Evolutionary conservation across 23 tunicate species (phyloP).

Genomic region (Clavelina lepadiformis): DNA sequence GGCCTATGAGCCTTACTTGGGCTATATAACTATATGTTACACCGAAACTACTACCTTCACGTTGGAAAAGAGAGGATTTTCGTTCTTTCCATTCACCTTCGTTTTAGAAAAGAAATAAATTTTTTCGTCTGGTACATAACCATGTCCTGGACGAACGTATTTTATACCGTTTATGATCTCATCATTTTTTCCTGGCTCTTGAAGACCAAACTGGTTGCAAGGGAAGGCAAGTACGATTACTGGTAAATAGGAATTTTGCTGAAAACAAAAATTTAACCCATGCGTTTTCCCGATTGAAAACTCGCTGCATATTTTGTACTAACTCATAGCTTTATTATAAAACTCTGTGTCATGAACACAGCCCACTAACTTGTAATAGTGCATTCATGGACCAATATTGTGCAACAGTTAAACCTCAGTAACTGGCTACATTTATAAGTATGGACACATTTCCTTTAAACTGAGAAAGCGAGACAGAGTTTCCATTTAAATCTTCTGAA

Average conservation of each 20-base stretch:
- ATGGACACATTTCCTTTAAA: constrained; percentile 48
- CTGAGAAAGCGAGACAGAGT: constrained; percentile 24
- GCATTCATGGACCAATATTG: constrained; percentile 61
- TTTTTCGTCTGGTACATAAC: constrained; percentile 39
- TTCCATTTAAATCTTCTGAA: constrained; percentile 17
- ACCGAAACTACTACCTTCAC: too few relatives aligned
- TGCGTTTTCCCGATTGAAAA: too few relatives aligned
- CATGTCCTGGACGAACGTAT: constrained; percentile 63
- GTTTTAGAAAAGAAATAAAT: constrained; percentile 40
- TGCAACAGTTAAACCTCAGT: constrained; percentile 48
- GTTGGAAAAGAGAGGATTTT: constrained; percentile 26
- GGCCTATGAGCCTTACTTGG: too few relatives aligned
- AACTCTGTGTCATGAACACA: too few relatives aligned
- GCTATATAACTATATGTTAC: too few relatives aligned
- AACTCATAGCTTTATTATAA: too few relatives aligned
- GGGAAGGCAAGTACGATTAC: constrained; percentile 46
- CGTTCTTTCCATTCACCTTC: constrained; percentile 37
- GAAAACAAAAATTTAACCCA: too few relatives aligned
- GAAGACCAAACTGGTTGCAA: constrained; percentile 53
- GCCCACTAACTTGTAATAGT: too few relatives aligned
- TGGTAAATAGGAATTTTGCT: too few relatives aligned
- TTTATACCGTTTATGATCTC: constrained; percentile 46
- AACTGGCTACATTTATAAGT: constrained; percentile 60
- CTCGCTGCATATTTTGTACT: too few relatives aligned
- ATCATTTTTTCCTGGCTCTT: constrained; percentile 48